Evolutionary conservation across 2,888 invertebrate genomes (phyloP), one percentile per base, ranked within the genome.

Genomic region (Tinea pellionella): DNA sequence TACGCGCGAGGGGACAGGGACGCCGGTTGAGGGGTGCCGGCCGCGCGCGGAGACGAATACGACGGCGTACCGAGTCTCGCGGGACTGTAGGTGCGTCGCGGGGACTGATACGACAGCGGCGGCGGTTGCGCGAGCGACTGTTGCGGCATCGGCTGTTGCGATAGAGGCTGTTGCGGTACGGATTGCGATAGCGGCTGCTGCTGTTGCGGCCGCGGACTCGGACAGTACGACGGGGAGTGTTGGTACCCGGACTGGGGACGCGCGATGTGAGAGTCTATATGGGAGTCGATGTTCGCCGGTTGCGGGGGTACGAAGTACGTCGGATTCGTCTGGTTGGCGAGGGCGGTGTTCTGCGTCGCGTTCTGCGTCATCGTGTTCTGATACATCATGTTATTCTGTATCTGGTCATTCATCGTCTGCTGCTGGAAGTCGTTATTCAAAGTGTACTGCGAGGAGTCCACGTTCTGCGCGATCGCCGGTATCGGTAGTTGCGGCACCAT

Each of bases 121-220:
- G 79, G 24, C 6, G 2, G 24, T 9, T 7, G 30, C 43, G 19
- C 43, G 43, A n/a, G 59, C n/a, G 43, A 11, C 68, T 37, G n/a
- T 24, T 24, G 37, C 69, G 75, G 75, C 37, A 12, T 74, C 71
- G 79, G 15, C 13, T 11, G 51, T 15, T 18, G 80, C 64, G 75
- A 72, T 81, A 78, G 62, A 85, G 85, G 58, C 83, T 83, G 56
- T 80, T 80, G 75, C 84, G 81, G 68, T 79, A 80, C 62, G 69
- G n/a, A n/a, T n/a, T n/a, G n/a, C n/a, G n/a, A 68, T 9, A 9
- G 37, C 69, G 75, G 75, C 41, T 37, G 74, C 72, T 79, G 75
- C 41, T 37, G 74, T 71, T 79, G 80, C 64, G 75, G 73, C 69
- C 81, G 80, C 64, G 75, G 85, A 59, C 84, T 83, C 55, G 80